Evolutionary conservation across 2,888 invertebrate species (phyloP), one percentile per base, ranked within the genome.

Genomic region (Therioaphis trifolii): DNA sequence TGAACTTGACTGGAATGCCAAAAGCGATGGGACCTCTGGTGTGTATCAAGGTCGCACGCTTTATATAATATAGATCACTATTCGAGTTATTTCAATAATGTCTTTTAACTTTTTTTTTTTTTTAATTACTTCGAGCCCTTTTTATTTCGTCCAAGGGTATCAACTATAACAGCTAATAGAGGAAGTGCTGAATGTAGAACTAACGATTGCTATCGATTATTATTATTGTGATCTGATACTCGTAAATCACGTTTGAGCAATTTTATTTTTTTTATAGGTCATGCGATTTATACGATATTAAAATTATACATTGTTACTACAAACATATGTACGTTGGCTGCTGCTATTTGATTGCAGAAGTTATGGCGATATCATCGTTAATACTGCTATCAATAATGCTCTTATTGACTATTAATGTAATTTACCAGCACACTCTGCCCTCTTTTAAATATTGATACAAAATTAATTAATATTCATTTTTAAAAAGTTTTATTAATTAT

Each of bases 1-100:
- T 40, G 78, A 77, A 79, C 78, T 69, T 43, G 68, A 78, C 52
- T 69, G 78, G 52, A 79, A 68, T n/a, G 40, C 69, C 68, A 27
- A 68, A 69, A 40, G 55, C 69, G 21, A 24, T 4, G 24, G 35
- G 40, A 52, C 72, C 40, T 79, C 69, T 27, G 43, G 61, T 63
- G 27, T 14, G 46, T n/a, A 9, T 14, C 78, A 78, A 78, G 78
- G 78, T 24, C 68, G 35, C 7, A 9, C 35, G 35, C 24, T n/a
- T 52, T 63, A 27, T n/a, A 14, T 29, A 35, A 63, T 61, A 63
- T 66, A 63, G 82, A 74, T 74, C 74, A 52, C 74, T 29, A 52
- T 82, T 52, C 9, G 35, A 82, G 40, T 72, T 74, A 52, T 74
- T 82, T 82, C 72, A 49, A 49, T 35, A 63, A 82, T 63, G 24